Evolutionary conservation across 1,140 invertebrate genomes (phyloP), one percentile per base, ranked within the genome.

Genomic region (Rhyacophila brunnea): DNA sequence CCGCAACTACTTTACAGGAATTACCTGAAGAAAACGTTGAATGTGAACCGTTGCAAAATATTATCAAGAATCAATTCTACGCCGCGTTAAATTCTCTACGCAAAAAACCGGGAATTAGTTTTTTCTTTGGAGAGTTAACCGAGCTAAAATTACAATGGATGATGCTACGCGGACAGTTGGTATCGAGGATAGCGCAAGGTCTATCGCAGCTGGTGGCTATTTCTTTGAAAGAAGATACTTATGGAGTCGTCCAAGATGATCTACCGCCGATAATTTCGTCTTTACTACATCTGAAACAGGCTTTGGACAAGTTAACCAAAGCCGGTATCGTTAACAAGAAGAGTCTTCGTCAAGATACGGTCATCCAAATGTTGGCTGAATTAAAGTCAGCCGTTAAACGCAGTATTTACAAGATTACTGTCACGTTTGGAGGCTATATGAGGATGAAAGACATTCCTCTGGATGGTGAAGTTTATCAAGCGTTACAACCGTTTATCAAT

Each of bases 171-270:
- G 82, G 82, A n/a, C 82, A 89, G 66, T 77, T 83, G 0, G 80
- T 91, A 10, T 82, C 87, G 48, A 90, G 87, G 85, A 79, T 85
- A 1, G 80, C 78, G 11, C 86, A 90, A 73, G 85, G 86, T 1
- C 75, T 92, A 40, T 83, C 89, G 0, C 79, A 82, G 20, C 71
- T 92, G 13, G 80, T 82, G 23, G 82, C 83, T 1, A 74, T 81
- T 32, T 91, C 90, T 0, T 69, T 91, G 2, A 81, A 64, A 6
- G 90, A 92, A 75, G 91, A 92, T 73, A 81, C 79, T 52, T 92
- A 85, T 75, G 91, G 91, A 38, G 83, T 92, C 43, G 87, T 89
- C 3, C 90, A 91, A 67, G 87, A 87, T 70, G 87, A 91, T 72
- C 71, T 92, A 19, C 73, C 86, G 7, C 66, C 71, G 14, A 83